phyloP scores from a whole-genome alignment of 37 sponge, comb jelly and placozoan genomes.

The Sycon ciliatum region DNA sequence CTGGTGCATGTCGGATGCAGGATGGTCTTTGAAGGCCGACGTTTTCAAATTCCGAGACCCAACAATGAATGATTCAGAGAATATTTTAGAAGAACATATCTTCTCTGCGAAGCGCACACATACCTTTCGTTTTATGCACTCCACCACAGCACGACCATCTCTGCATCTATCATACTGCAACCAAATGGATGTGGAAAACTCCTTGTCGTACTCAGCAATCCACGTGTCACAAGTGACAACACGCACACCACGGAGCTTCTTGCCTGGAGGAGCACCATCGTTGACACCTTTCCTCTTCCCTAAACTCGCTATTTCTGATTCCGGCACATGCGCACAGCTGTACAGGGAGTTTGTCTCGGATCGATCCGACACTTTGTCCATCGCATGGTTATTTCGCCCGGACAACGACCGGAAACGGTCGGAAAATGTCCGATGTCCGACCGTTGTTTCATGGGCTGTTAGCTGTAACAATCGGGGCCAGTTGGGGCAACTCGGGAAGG shows the following conservation, averaged over 20 bases:
- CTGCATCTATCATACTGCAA: conserved; percentile 5
- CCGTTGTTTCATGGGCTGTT: no score
- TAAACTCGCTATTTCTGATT: no score
- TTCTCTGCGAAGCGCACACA: not conserved
- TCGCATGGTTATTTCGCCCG: no score
- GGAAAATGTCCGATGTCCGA: no score
- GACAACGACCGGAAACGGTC: no score
- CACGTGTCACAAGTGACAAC: not conserved
- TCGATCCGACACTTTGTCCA: no score
- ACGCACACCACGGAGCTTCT: not conserved
- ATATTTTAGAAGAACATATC: not conserved
- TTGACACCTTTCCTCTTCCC: no score
- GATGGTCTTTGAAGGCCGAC: not conserved
- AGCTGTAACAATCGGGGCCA: no score
- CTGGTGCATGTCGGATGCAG: not conserved
- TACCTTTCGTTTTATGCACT: not conserved
- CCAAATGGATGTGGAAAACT: conserved; percentile 19
- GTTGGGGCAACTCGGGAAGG: no score
- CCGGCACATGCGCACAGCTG: no score
- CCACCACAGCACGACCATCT: not conserved
- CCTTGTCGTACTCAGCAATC: conserved; percentile 21
- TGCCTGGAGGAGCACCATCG: no score
- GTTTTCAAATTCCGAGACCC: not conserved
- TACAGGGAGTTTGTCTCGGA: no score
- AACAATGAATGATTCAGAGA: not conserved